A percentile compares a stretch with the other conserved stretches of the same genome.
phyloP scores from a whole-genome alignment of 2,113 vertebrate species.

The Hippocampus mohnikei region DNA sequence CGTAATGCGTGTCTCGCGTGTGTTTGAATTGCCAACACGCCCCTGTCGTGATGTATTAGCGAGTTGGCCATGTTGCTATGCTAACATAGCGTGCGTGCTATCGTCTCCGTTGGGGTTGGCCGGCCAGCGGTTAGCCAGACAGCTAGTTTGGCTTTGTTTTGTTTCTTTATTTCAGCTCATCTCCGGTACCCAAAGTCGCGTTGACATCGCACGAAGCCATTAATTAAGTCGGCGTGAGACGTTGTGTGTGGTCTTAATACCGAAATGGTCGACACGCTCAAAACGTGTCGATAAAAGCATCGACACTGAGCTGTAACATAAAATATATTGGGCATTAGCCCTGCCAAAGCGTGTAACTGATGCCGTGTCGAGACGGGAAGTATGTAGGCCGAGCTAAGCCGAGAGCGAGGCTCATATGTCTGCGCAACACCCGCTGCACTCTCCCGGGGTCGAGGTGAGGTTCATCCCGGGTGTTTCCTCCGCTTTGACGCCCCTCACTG shows the following conservation, averaged over 20 bases:
- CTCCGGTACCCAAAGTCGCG: slow-evolving; percentile 11
- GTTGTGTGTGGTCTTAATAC: neutral
- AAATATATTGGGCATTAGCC: slow-evolving; percentile 25
- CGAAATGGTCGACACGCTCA: no score
- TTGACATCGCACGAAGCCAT: neutral
- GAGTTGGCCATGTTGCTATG: slow-evolving; percentile 8
- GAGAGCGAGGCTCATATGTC: slow-evolving; percentile 33
- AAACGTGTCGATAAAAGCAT: neutral
- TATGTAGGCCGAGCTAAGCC: slow-evolving; percentile 53
- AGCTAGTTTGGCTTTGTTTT: slow-evolving; percentile 58
- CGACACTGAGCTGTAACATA: slow-evolving; percentile 33
- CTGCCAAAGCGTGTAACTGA: slow-evolving; percentile 55
- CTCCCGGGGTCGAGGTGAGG: slow-evolving; percentile 12
- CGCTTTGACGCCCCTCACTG: neutral
- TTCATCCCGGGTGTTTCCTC: neutral
- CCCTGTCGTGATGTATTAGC: slow-evolving; percentile 23
- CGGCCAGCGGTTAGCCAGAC: slow-evolving; percentile 20
- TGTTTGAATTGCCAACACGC: neutral
- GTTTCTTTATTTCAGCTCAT: slow-evolving; percentile 11
- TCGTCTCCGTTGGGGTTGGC: slow-evolving; percentile 17
- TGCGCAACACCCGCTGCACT: slow-evolving; percentile 5
- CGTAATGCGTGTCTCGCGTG: neutral
- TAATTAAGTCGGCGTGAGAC: neutral
- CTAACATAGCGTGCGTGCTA: slow-evolving; percentile 49
- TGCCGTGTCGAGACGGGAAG: slow-evolving; percentile 43